phyloP scores from a whole-genome alignment of 2,113 vertebrate genomes.

The Cochlearius cochlearius region DNA sequence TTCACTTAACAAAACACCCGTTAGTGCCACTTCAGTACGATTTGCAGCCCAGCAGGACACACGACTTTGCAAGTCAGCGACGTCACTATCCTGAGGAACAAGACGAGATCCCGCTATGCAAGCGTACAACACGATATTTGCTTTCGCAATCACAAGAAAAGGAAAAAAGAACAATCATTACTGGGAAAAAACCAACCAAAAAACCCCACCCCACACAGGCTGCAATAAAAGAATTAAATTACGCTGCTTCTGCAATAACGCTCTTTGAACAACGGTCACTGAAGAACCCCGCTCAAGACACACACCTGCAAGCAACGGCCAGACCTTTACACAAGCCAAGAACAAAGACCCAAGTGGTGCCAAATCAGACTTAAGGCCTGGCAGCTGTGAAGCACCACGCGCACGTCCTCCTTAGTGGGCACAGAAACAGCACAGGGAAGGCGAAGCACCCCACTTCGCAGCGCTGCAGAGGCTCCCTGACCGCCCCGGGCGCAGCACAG shows the following conservation, averaged over 20 bases:
- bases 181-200: background rate
- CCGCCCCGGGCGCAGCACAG: accelerated
- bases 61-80: background rate
- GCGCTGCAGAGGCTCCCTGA: background rate
- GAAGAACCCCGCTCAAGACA: accelerated
- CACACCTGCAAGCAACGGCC: too few species aligned
- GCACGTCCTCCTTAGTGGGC: accelerated
- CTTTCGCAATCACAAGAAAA: background rate
- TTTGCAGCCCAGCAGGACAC: background rate
- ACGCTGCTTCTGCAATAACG: accelerated
- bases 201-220: accelerated
- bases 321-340: background rate
- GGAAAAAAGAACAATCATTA: accelerated
- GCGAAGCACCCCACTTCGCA: accelerated
- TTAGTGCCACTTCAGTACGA: background rate
- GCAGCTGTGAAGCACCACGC: background rate
- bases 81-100: background rate
- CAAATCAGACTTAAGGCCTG: accelerated
- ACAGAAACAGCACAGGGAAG: too few species aligned
- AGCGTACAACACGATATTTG: accelerated
- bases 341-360: accelerated
- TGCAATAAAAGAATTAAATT: too few species aligned
- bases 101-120: accelerated
- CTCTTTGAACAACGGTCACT: accelerated
- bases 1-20: background rate